These are phyloP conservation scores for Clupea harengus DNA, from an alignment of 2,113 vertebrate species.

Conservation along the genomic window DNA sequence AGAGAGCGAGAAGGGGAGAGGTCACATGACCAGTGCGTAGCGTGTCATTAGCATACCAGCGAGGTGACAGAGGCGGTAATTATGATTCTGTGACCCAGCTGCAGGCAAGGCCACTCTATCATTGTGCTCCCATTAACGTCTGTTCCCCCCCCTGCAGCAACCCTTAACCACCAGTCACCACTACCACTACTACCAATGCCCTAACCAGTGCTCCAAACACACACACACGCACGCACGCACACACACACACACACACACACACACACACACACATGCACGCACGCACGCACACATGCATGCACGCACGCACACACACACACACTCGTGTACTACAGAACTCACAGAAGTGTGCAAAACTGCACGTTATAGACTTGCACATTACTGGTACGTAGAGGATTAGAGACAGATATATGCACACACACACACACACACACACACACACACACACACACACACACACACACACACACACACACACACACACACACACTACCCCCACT, in stretches of 20 bases:
- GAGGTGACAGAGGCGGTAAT: slow-evolving; percentile 49
- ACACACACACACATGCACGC: not conserved
- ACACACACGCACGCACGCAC: not conserved
- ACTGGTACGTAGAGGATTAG: not conserved
- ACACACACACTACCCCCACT: slow-evolving; percentile 1
- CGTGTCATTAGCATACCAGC: slow-evolving; percentile 46
- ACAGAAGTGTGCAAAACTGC: not conserved
- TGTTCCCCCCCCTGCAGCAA: slow-evolving; percentile 1
- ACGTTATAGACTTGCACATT: not conserved
- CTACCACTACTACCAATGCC: slow-evolving; percentile 25
- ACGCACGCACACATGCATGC: not conserved
- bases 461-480: not conserved
- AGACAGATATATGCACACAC: not conserved
- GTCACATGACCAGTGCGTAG: slow-evolving; percentile 29
- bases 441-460: not conserved
- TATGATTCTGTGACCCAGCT: slow-evolving; percentile 51
- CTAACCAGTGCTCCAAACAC: not conserved
- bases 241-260: not conserved
- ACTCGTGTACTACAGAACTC: not conserved
- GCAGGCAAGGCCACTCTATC: slow-evolving; percentile 41
- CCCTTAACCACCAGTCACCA: not conserved
- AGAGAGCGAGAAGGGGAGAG: not conserved
- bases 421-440: not conserved
- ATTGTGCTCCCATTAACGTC: slow-evolving; percentile 27
- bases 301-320: not conserved